phyloP scores from a whole-genome alignment of 37 sponge, comb jelly and placozoan genomes.

The Oscarella lobularis region DNA sequence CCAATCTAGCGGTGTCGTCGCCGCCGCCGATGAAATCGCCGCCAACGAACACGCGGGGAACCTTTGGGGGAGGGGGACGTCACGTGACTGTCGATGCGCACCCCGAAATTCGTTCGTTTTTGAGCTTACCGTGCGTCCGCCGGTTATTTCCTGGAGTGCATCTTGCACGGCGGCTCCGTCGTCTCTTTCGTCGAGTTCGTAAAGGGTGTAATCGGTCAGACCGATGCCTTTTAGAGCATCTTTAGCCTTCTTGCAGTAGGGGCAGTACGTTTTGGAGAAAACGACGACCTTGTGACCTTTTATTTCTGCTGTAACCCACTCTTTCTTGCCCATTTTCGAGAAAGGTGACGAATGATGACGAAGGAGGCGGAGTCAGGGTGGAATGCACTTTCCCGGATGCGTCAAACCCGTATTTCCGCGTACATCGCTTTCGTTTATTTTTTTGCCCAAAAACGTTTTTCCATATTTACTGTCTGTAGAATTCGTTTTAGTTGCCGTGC shows the following conservation, averaged over 20 bases:
- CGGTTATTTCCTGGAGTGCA: neutral
- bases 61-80: neutral
- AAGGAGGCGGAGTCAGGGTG: too few species aligned
- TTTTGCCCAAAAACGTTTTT: too few species aligned
- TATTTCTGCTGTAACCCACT: neutral
- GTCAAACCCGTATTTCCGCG: too few species aligned
- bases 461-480: too few species aligned
- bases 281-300: neutral
- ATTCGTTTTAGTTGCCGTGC: too few species aligned
- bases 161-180: neutral
- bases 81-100: neutral
- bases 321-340: neutral
- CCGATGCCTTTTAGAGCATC: neutral
- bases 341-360: too few species aligned
- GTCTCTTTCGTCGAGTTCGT: neutral
- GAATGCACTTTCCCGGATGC: too few species aligned
- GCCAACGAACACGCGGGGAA: neutral
- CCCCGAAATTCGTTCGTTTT: neutral
- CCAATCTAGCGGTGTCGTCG: neutral
- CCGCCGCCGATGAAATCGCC: neutral
- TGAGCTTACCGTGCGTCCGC: neutral
- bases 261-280: neutral
- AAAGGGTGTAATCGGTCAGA: neutral
- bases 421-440: too few species aligned
- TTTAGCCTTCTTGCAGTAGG: neutral